Percentiles rank a stretch among this genome's conserved stretches.
Conservation (phyloP, 2,113 vertebrate genomes). For the Neodontobutis hainanensis region DNA sequence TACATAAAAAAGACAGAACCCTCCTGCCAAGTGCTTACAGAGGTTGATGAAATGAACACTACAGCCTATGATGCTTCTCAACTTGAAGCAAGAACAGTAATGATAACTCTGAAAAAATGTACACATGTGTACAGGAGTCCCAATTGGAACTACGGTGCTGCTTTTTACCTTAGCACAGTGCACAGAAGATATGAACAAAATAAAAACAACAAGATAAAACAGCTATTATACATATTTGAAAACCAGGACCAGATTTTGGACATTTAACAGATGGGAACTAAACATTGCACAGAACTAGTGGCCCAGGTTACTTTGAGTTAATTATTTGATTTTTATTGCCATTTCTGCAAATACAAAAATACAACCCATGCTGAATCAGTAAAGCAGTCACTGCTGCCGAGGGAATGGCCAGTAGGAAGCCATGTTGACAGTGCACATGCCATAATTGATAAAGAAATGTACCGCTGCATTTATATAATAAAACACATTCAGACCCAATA, state of each 20-base stretch:
- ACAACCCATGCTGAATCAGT: constrained; percentile 14
- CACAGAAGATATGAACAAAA: constrained; percentile 8
- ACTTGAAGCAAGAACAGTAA: constrained; percentile 20
- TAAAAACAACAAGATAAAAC: constrained; percentile 12
- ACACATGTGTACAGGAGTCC: constrained; percentile 38
- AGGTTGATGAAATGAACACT: constrained; percentile 42
- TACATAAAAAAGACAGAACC: constrained; percentile 34
- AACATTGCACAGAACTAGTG: neutral
- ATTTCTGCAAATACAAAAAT: constrained; percentile 30
- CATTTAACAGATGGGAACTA: constrained; percentile 12
- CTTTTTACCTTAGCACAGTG: constrained; percentile 26
- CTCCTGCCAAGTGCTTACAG: constrained; percentile 54
- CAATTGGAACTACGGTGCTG: constrained; percentile 11
- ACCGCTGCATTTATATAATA: constrained; percentile 37
- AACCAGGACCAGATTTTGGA: constrained; percentile 18
- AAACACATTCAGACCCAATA: constrained; percentile 15
- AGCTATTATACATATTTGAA: constrained; percentile 17
- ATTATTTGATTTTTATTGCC: constrained; percentile 50
- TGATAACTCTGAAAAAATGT: constrained; percentile 13
- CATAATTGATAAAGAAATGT: constrained; percentile 49
- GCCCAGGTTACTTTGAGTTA: constrained; percentile 40
- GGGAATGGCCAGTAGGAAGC: constrained; percentile 28
- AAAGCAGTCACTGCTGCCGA: constrained; percentile 57
- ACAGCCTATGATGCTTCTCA: constrained; percentile 40
- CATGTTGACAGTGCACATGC: constrained; percentile 44